Evolutionary conservation across 2,797 vertebrate species (phyloP).

Genomic region (Phylloscopus collybita): DNA sequence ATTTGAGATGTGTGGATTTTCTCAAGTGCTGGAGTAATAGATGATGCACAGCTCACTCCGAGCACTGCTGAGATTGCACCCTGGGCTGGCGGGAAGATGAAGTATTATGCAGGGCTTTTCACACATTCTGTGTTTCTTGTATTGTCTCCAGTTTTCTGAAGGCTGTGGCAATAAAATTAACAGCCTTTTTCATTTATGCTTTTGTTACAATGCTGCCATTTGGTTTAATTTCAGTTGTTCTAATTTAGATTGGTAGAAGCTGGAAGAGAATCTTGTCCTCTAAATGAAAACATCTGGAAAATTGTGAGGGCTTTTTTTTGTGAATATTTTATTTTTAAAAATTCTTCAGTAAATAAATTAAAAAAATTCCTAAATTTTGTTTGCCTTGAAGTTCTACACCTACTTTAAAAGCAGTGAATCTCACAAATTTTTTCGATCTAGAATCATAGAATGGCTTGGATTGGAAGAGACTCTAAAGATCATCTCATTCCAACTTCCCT

Average conservation of each 20-base stretch:
- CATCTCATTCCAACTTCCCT: not conserved
- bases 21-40: slow-evolving; percentile 47
- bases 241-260: not conserved
- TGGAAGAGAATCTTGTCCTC: not conserved
- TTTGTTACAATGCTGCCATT: not conserved
- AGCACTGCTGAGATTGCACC: slow-evolving; percentile 3
- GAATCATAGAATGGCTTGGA: not conserved
- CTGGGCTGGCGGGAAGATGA: not conserved
- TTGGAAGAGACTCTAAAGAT: not conserved
- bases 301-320: not conserved
- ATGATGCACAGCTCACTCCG: not conserved
- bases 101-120: slow-evolving; percentile 57
- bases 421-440: not conserved
- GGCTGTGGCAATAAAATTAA: slow-evolving; percentile 13
- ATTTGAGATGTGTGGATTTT: slow-evolving; percentile 66
- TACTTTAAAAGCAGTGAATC: not conserved
- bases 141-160: slow-evolving; percentile 5
- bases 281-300: not conserved
- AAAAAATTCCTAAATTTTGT: not conserved
- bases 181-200: not conserved
- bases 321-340: not conserved
- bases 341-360: not conserved
- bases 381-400: not conserved
- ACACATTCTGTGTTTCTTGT: slow-evolving; percentile 27
- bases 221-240: not conserved